Conservation (phyloP, 1,140 invertebrate genomes). For the Harpegnathos saltator region DNA sequence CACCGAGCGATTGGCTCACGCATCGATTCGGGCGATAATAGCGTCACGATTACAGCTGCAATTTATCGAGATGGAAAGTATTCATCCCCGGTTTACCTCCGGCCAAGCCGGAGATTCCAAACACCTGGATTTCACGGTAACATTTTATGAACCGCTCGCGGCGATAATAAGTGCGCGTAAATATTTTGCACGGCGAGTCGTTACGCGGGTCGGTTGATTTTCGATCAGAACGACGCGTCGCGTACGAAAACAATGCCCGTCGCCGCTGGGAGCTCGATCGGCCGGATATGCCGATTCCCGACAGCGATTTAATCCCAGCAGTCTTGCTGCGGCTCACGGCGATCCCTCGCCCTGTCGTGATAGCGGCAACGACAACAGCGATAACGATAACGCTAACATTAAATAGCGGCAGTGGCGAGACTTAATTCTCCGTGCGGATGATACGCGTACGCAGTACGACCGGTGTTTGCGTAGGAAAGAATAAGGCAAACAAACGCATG, state of each 20-base stretch:
- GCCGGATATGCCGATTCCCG: slow-evolving; percentile 41
- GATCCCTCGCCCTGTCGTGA: too few relatives aligned
- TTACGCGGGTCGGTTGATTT: slow-evolving; percentile 37
- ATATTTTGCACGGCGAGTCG: slow-evolving; percentile 40
- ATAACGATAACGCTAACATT: not conserved
- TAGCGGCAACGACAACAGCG: slow-evolving; percentile 31
- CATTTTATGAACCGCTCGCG: slow-evolving; percentile 55
- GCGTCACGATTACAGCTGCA: slow-evolving; percentile 41
- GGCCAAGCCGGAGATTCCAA: slow-evolving; percentile 30
- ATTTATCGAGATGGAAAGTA: slow-evolving; percentile 55
- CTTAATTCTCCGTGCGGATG: too few relatives aligned
- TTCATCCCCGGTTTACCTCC: slow-evolving; percentile 43
- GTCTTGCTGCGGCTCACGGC: slow-evolving; percentile 6
- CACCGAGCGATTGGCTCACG: not conserved
- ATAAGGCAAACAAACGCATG: too few relatives aligned
- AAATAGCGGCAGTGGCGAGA: too few relatives aligned
- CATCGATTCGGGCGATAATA: slow-evolving; percentile 33
- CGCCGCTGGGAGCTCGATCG: slow-evolving; percentile 48
- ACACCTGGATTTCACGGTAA: slow-evolving; percentile 48
- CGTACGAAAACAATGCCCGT: slow-evolving; percentile 46
- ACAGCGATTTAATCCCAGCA: slow-evolving; percentile 58
- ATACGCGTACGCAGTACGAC: too few relatives aligned
- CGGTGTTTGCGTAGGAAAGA: too few relatives aligned
- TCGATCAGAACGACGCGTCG: slow-evolving; percentile 44
- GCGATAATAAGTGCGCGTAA: slow-evolving; percentile 54